phyloP scores from a whole-genome alignment of 2,797 vertebrate species.

The Lithobates sylvaticus region DNA sequence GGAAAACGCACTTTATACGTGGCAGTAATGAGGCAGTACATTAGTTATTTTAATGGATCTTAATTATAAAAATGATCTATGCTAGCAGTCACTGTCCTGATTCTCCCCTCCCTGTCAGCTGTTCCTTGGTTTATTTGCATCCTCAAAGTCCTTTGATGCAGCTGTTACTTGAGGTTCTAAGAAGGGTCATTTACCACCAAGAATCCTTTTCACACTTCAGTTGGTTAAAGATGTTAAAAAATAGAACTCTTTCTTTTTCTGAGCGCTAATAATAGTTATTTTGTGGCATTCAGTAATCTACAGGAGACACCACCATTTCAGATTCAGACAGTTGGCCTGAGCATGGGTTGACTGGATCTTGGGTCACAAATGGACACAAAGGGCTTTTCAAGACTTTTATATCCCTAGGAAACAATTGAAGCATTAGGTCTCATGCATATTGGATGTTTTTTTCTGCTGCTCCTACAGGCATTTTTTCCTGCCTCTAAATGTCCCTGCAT shows the following conservation, averaged over 20 bases:
- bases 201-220: slow-evolving; percentile 28
- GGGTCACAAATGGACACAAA: too few species aligned
- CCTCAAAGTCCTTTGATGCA: slow-evolving; percentile 15
- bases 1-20: slow-evolving; percentile 15
- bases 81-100: slow-evolving; percentile 11
- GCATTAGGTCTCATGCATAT: too few species aligned
- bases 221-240: slow-evolving; percentile 6
- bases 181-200: slow-evolving; percentile 15
- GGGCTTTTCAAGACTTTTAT: too few species aligned
- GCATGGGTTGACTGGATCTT: too few species aligned
- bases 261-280: background rate
- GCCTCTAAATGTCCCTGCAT: too few species aligned
- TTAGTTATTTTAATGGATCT: slow-evolving; percentile 27
- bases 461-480: too few species aligned
- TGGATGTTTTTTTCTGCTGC: too few species aligned
- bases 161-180: slow-evolving; percentile 41
- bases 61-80: slow-evolving; percentile 38
- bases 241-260: background rate
- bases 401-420: too few species aligned
- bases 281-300: too few species aligned
- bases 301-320: too few species aligned
- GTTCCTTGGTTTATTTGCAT: slow-evolving; percentile 35
- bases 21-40: slow-evolving; percentile 33
- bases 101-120: slow-evolving; percentile 29
- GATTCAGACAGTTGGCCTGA: too few species aligned